Evolutionary conservation across 2,113 vertebrate genomes (phyloP), one percentile per base, ranked within the genome.

Genomic region (Dinomys branickii): DNA sequence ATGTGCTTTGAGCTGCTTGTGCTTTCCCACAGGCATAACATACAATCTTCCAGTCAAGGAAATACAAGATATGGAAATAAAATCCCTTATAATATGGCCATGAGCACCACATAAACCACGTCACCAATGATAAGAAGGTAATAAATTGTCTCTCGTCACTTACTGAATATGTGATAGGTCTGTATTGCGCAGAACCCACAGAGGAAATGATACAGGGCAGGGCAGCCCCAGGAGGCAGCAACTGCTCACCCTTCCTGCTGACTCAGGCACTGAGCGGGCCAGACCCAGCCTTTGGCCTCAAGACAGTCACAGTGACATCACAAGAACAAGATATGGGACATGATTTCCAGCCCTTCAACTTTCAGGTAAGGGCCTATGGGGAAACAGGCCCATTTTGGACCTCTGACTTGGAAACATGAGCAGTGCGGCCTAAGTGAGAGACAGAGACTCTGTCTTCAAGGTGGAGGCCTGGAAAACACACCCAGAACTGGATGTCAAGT

Each of bases 41-140:
- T 41, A 30, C 35, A 35, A 10, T 35, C 28, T 71, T 87, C 13
- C 6, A 26, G 35, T 69, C 87, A 56, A 71, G 85, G 81, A 86
- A 97, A 56, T 11, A 75, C 35, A 44, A 88, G 65, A 41, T 61
- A 44, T 85, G 19, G 13, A 83, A 82, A 82, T 65, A 63, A 28
- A 33, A 13, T 11, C n/a, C 16, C 2, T 75, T n/a, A 26, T 33
- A 67, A 71, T 26, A n/a, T 10, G 12, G 5, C 20, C 17, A 7
- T 3, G n/a, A 88, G 13, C 52, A 7, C 0, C 2, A 24, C 44
- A 58, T 47, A 16, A 81, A n/a, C 2, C 9, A 44, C 0, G 0
- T 58, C 38, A 65, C 41, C 47, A 71, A 1, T 44, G 89, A 92
- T 80, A 90, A 87, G 82, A 61, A 83, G 44, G 44, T 73, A 54